Percentiles rank a stretch among this genome's conserved stretches.
Conservation (phyloP, 2,113 vertebrate species). For the Syrrhaptes paradoxus region DNA sequence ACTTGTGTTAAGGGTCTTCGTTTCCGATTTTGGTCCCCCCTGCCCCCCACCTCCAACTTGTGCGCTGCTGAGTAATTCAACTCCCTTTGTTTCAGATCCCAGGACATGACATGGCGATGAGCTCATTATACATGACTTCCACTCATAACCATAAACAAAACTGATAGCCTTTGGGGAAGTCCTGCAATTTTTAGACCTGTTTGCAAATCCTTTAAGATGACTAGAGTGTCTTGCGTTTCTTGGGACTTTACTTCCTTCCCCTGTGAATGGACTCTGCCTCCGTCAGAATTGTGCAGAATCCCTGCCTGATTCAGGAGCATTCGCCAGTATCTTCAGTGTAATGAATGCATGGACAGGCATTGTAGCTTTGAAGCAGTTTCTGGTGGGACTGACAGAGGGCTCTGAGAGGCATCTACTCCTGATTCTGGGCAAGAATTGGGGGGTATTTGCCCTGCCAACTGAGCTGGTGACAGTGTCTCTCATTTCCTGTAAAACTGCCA, state of each 20-base stretch:
- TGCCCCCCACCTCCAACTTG: neutral
- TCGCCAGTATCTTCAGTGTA: neutral
- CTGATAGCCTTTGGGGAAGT: neutral
- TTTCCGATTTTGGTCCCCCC: neutral
- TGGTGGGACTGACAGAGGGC: neutral
- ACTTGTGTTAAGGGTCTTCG: neutral
- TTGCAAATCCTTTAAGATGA: neutral
- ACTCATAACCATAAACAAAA: neutral
- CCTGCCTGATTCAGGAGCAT: neutral
- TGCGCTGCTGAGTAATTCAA: neutral
- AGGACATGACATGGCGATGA: neutral
- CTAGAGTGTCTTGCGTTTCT: neutral
- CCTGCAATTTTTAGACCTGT: neutral
- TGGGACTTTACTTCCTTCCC: neutral
- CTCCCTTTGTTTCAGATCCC: neutral
- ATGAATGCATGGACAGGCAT: neutral
- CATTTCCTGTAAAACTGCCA: neutral
- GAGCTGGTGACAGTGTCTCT: neutral
- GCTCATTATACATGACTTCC: neutral
- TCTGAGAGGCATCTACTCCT: neutral
- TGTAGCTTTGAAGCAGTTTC: fast-evolving
- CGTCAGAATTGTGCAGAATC: neutral
- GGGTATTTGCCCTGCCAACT: neutral
- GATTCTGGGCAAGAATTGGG: neutral
- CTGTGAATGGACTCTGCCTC: neutral